These are phyloP conservation scores for Tenrec ecaudatus DNA, from an alignment of 2,113 vertebrate species.

Conservation along the genomic window DNA sequence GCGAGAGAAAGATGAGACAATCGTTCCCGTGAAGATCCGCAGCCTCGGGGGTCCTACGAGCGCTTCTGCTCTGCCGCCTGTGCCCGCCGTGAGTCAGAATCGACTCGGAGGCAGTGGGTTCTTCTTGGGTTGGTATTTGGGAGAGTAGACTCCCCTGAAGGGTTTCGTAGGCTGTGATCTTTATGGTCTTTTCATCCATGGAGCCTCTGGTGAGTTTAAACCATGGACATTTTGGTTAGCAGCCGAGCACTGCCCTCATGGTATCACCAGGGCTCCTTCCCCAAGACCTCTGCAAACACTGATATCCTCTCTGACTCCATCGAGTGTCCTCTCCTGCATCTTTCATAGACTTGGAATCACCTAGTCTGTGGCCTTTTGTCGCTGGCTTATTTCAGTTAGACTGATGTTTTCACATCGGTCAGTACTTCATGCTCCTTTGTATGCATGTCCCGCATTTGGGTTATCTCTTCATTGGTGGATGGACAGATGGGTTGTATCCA, in stretches of 20 bases:
- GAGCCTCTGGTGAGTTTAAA: background rate
- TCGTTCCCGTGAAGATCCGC: too few species aligned
- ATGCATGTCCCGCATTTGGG: accelerated
- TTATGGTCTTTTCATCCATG: background rate
- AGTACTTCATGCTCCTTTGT: background rate
- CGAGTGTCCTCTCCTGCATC: background rate
- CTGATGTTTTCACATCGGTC: background rate
- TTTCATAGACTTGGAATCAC: background rate
- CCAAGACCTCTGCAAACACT: background rate
- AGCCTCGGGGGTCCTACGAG: too few species aligned
- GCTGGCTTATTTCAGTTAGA: background rate
- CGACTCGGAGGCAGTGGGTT: too few species aligned
- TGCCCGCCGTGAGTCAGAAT: too few species aligned
- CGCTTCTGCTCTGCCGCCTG: too few species aligned
- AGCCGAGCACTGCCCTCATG: background rate
- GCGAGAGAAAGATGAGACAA: too few species aligned
- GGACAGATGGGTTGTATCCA: background rate
- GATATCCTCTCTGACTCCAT: background rate
- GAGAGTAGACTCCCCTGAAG: background rate
- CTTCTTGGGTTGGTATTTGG: background rate
- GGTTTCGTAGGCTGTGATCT: background rate
- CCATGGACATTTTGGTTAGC: background rate
- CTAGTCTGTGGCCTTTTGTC: background rate
- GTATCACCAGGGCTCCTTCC: background rate
- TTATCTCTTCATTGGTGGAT: background rate